phyloP scores from a whole-genome alignment of 2,888 invertebrate genomes.

The Metalampra italica region DNA sequence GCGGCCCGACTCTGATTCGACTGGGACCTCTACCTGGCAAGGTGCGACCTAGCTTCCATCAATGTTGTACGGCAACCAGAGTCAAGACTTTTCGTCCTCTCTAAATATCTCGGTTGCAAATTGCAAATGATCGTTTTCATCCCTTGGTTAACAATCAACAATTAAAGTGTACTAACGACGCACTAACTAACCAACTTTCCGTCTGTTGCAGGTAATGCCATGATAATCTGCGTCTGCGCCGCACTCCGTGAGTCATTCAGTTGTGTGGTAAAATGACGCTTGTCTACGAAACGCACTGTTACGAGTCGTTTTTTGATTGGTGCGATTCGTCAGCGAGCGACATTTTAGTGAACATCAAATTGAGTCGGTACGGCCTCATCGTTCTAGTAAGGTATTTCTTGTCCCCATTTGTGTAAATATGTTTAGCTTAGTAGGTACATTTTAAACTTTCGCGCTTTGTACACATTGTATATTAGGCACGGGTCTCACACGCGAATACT shows the following conservation, averaged over 20 bases:
- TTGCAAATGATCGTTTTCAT: too few relatives aligned
- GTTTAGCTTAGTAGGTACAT: too few relatives aligned
- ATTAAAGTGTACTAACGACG: constrained; percentile 3
- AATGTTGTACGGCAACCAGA: too few relatives aligned
- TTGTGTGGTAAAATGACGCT: constrained; percentile 46
- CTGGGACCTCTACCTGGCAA: too few relatives aligned
- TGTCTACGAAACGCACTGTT: constrained; percentile 35
- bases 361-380: constrained; percentile 24
- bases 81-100: too few relatives aligned
- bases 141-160: too few relatives aligned
- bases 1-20: too few relatives aligned
- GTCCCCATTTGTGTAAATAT: constrained; percentile 25
- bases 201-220: constrained; percentile 65
- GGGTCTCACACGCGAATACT: too few relatives aligned
- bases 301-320: not conserved
- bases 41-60: too few relatives aligned
- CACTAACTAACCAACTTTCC: constrained; percentile 41
- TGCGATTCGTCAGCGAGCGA: constrained; percentile 35
- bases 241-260: constrained; percentile 65
- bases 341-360: constrained; percentile 31
- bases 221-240: constrained; percentile 63
- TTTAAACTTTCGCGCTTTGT: too few relatives aligned
- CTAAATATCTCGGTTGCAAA: too few relatives aligned
- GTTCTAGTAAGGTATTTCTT: constrained; percentile 38
- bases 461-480: too few relatives aligned